Evolutionary conservation across 1,140 invertebrate species (phyloP).

Genomic region (Planococcus citri): DNA sequence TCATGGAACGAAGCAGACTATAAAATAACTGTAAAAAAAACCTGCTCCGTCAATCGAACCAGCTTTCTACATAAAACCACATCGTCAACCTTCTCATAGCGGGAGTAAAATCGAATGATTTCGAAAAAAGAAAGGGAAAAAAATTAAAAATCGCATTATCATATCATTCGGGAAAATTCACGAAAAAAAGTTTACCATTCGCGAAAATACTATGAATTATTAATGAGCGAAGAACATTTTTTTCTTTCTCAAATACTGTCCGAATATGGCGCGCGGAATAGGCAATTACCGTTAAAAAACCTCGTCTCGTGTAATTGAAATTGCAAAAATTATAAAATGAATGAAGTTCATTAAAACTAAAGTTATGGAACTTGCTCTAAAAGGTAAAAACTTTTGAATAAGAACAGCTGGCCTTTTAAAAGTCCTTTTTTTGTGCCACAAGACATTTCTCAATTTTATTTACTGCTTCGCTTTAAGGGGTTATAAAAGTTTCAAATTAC

Average conservation of each 20-base stretch:
- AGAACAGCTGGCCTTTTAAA: slow-evolving; percentile 6
- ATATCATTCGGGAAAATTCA: slow-evolving; percentile 1
- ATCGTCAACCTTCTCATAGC: not conserved
- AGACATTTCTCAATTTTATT: slow-evolving; percentile 8
- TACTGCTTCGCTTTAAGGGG: slow-evolving; percentile 5
- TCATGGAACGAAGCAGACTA: not conserved
- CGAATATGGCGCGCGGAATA: not conserved
- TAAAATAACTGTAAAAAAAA: not conserved
- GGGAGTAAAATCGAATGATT: not conserved
- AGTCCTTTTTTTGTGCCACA: slow-evolving; percentile 1
- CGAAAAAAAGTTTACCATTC: not conserved
- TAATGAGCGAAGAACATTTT: slow-evolving; percentile 3
- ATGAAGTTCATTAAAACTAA: slow-evolving; percentile 8
- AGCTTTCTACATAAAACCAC: too few relatives aligned
- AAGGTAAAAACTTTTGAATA: slow-evolving; percentile 8
- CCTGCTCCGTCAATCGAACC: not conserved
- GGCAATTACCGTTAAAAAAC: slow-evolving; percentile 2
- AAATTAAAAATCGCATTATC: slow-evolving; percentile 8
- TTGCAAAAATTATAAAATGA: slow-evolving; percentile 8
- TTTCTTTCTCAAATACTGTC: not conserved
- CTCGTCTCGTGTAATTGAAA: slow-evolving; percentile 1
- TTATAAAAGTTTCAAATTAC: slow-evolving; percentile 8
- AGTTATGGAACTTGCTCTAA: slow-evolving; percentile 2
- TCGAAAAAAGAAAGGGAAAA: not conserved
- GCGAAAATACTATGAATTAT: not conserved